Evolutionary conservation across 2,797 vertebrate genomes (phyloP).

Genomic region (Petrocephalus schoutedeni): DNA sequence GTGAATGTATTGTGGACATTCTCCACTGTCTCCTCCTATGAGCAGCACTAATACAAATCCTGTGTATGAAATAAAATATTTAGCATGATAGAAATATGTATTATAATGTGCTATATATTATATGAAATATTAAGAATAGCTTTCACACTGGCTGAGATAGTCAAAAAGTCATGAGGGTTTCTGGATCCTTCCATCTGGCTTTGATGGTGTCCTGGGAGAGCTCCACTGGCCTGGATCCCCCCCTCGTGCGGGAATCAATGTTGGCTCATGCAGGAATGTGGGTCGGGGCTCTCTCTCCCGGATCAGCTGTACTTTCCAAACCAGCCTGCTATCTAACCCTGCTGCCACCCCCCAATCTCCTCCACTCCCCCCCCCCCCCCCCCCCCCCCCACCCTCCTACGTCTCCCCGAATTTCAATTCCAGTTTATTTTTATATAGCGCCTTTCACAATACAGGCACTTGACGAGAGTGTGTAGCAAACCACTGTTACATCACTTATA

Average conservation of each 20-base stretch:
- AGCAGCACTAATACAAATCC: neutral
- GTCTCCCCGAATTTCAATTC: neutral
- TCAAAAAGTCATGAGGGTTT: neutral
- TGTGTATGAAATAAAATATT: neutral
- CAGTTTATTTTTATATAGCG: neutral
- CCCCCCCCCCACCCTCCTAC: neutral
- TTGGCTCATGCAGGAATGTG: slow-evolving; percentile 63
- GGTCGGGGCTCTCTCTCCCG: slow-evolving; percentile 54
- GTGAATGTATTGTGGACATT: neutral
- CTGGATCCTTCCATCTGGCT: neutral
- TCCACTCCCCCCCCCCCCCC: neutral
- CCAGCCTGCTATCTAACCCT: neutral
- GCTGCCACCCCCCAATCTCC: neutral
- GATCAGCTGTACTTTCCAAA: slow-evolving; percentile 41
- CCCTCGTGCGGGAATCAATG: slow-evolving; percentile 46
- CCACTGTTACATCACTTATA: neutral
- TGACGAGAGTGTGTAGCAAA: neutral
- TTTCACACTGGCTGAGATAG: neutral
- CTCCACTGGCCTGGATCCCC: slow-evolving; percentile 31
- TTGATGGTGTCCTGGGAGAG: neutral
- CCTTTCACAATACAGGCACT: neutral
- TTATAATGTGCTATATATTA: neutral
- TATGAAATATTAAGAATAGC: neutral
- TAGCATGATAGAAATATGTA: neutral
- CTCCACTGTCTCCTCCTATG: neutral